Percentiles rank a stretch among this genome's conserved stretches.
phyloP scores from a whole-genome alignment of 2,888 invertebrate species.

The Tenthredo livida region DNA sequence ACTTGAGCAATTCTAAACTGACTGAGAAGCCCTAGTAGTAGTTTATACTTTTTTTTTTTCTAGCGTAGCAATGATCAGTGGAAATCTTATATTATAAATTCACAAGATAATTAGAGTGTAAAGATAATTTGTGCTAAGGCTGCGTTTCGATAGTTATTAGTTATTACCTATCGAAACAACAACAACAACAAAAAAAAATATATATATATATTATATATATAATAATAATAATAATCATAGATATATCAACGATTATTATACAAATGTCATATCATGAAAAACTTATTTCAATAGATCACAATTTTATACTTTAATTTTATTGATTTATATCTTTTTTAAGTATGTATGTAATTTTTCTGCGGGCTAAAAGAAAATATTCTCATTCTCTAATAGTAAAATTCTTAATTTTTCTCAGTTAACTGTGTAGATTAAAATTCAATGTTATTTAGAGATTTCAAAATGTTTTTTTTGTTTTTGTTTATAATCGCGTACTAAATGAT shows the following conservation, averaged over 20 bases:
- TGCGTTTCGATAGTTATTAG: neutral
- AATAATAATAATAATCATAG: neutral
- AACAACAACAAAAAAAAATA: neutral
- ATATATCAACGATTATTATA: conserved; percentile 20
- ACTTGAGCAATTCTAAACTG: neutral
- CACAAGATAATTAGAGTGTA: neutral
- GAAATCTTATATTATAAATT: neutral
- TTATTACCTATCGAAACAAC: neutral
- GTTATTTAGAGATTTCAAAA: neutral
- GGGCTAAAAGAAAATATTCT: neutral
- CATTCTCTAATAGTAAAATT: conserved; percentile 25
- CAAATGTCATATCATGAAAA: conserved; percentile 37
- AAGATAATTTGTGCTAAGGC: conserved; percentile 38
- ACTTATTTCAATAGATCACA: conserved; percentile 44
- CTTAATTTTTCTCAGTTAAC: neutral
- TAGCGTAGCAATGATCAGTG: neutral
- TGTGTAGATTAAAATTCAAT: conserved; percentile 20
- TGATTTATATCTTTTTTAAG: neutral
- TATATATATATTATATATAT: conserved; percentile 3
- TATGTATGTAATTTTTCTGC: neutral
- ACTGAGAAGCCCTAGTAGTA: conserved; percentile 4
- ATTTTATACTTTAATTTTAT: conserved; percentile 22
- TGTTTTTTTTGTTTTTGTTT: too few relatives aligned
- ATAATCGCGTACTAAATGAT: neutral
- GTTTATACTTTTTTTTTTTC: neutral